Evolutionary conservation across 2,797 vertebrate species (phyloP).

Genomic region (Pygocentrus nattereri): DNA sequence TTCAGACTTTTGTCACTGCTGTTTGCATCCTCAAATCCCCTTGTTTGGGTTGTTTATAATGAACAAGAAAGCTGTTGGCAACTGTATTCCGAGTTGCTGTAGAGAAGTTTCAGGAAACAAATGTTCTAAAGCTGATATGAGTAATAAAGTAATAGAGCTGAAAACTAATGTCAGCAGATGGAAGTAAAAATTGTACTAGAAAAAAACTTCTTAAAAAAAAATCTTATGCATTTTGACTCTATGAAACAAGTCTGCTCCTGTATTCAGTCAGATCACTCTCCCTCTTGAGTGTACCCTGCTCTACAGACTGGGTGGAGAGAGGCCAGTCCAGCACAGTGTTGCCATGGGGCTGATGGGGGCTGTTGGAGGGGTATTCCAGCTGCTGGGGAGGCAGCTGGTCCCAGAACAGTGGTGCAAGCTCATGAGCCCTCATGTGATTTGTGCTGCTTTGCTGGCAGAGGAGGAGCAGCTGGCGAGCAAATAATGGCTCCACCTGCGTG

Average conservation of each 20-base stretch:
- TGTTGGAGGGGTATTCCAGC: constrained; percentile 87
- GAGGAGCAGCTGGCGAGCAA: constrained; percentile 90
- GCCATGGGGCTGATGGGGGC: constrained; percentile 81
- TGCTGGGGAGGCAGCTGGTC: constrained; percentile 29
- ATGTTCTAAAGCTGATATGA: no score
- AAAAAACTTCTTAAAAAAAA: neutral
- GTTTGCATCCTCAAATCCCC: no score
- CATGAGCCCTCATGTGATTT: constrained; percentile 88
- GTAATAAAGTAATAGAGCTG: neutral
- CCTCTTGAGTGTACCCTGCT: neutral
- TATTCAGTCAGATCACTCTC: neutral
- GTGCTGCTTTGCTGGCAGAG: constrained; percentile 90
- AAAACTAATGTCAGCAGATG: neutral
- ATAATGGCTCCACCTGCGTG: constrained; percentile 92
- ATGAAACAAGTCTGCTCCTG: neutral
- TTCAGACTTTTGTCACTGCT: no score
- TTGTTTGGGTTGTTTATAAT: neutral
- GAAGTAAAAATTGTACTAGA: neutral
- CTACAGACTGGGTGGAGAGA: neutral
- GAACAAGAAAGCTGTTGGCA: neutral
- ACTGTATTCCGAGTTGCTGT: constrained; percentile 12
- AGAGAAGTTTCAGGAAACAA: constrained; percentile 1
- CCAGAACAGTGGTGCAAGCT: constrained; percentile 59
- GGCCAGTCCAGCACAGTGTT: constrained; percentile 89
- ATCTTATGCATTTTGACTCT: neutral